Evolutionary conservation across 2,113 vertebrate genomes (phyloP).

Genomic region (Merops nubicus): DNA sequence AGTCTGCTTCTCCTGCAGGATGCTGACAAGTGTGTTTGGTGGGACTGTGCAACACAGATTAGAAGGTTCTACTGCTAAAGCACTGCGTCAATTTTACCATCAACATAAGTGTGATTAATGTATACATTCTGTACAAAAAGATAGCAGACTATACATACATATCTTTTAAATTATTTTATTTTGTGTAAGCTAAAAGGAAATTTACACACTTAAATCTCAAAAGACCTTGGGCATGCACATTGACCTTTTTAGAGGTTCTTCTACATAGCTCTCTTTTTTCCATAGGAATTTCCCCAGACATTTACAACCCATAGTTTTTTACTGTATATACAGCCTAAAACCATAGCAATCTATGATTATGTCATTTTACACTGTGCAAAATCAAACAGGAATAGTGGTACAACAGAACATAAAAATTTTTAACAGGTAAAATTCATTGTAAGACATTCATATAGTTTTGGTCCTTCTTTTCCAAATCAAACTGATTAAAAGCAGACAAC

Average conservation of each 20-base stretch:
- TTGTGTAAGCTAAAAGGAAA: constrained; percentile 98
- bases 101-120: not conserved
- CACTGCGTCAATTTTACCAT: not conserved
- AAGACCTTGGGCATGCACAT: constrained; percentile 92
- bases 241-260: constrained; percentile 90
- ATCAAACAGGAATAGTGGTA: constrained; percentile 91
- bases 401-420: constrained; percentile 72
- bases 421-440: constrained; percentile 76
- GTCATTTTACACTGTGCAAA: constrained; percentile 99
- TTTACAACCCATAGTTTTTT: constrained; percentile 95
- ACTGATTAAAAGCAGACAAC: constrained; percentile 75
- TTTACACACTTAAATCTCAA: constrained; percentile 94
- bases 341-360: constrained; percentile 97
- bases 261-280: constrained; percentile 90
- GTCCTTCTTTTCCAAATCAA: constrained; percentile 89
- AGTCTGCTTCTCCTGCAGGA: not conserved
- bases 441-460: constrained; percentile 87
- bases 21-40: not conserved
- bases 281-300: constrained; percentile 96
- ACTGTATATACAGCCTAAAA: constrained; percentile 93
- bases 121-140: not conserved
- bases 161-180: constrained; percentile 99
- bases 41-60: not conserved
- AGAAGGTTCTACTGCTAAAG: not conserved
- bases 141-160: not conserved